Evolutionary conservation across 2,113 vertebrate species (phyloP), one percentile per base, ranked within the genome.

Genomic region (Pedionomus torquatus): DNA sequence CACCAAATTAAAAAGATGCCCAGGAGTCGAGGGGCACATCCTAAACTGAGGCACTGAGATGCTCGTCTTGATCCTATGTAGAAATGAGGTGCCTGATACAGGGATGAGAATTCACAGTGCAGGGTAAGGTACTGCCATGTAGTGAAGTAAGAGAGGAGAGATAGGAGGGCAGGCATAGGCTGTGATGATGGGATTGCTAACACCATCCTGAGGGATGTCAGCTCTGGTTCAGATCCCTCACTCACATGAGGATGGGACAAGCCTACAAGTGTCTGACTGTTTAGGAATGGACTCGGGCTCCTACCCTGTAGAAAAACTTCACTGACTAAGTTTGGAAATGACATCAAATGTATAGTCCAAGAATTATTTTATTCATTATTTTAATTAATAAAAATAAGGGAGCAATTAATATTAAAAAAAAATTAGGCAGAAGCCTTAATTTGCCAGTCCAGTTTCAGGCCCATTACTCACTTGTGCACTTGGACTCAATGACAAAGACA

Each of bases 241-340:
- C n/a, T 48, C 41, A 18, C 0, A 0, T 17, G 19, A 83, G 31
- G 43, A 46, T 49, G 25, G 7, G 23, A 28, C 0, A 0, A 76
- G n/a, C 43, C 66, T 75, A 68, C 6, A 65, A 20, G 68, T 4
- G 5, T 21, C 77, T 51, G 65, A 21, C 19, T 7, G 2, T 49
- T 78, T 48, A 37, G 41, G 26, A 66, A 66, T 15, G 48, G 8
- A 30, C 33, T 66, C 14, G 11, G 48, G 43, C 35, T 39, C 33
- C 43, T 75, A 28, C 12, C 11, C 35, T n/a, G 17, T 1, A 68
- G n/a, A 63, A 66, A 3, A 71, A 11, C 12, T 25, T 76, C 13
- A 33, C 11, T 80, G 35, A 28, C 30, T 15, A 35, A 63, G 11
- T 48, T 63, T 86, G 25, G 33, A 58, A 69, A 52, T 4, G 15